A percentile compares a stretch with the other conserved stretches of the same genome.
These are phyloP conservation scores for Antheraea pernyi DNA, from an alignment of 1,140 invertebrate species.

Conservation along the genomic window DNA sequence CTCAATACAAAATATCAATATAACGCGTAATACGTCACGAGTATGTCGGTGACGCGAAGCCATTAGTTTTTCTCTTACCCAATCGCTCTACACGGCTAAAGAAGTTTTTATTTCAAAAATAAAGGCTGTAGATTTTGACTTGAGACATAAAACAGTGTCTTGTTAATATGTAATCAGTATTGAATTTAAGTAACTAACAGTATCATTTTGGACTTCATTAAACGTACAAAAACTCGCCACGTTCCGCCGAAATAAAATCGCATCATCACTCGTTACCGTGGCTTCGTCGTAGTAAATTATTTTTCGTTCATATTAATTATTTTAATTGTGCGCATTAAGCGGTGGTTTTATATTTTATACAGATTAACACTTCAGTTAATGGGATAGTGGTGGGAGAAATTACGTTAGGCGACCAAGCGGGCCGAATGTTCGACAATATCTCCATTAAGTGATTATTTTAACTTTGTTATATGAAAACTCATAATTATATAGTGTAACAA, in stretches of 20 bases:
- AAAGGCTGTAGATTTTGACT: no score
- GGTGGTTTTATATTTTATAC: slow-evolving; percentile 51
- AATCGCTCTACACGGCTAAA: no score
- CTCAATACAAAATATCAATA: no score
- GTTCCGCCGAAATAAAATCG: not conserved
- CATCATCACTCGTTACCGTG: not conserved
- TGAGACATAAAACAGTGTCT: no score
- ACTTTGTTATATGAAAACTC: not conserved
- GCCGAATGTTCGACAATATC: slow-evolving; percentile 2
- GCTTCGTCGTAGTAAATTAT: slow-evolving; percentile 30
- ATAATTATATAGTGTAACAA: not conserved
- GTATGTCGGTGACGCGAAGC: no score
- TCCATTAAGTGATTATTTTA: slow-evolving; percentile 9
- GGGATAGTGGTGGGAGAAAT: slow-evolving; percentile 34
- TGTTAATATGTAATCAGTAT: no score
- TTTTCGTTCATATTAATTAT: slow-evolving; percentile 44
- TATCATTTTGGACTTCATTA: no score
- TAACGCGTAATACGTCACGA: no score
- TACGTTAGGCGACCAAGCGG: slow-evolving; percentile 25
- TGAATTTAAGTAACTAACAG: no score
- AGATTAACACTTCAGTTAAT: slow-evolving; percentile 63
- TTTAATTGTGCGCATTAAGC: slow-evolving; percentile 44
- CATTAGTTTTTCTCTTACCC: no score
- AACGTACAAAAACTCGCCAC: not conserved
- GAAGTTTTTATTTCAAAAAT: no score